Conservation (phyloP, 1,140 invertebrate species). For the Lordiphosa mommai region DNA sequence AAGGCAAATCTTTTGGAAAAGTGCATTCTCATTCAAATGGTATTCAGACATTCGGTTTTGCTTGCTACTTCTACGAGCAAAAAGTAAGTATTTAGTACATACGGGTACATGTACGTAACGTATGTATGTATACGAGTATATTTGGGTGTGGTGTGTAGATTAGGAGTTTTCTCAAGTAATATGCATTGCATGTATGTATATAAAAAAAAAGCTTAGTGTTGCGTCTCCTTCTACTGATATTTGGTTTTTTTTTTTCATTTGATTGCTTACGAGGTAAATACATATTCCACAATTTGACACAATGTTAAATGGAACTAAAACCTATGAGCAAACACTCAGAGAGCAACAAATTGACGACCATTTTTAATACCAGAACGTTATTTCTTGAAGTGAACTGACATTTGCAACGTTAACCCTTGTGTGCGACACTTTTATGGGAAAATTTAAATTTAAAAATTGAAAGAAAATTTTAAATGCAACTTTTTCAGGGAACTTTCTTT, state of each 20-base stretch:
- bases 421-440: no score
- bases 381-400: no score
- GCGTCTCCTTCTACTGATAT: not conserved
- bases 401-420: no score
- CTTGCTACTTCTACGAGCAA: slow-evolving; percentile 16
- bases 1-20: slow-evolving; percentile 47
- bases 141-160: no score
- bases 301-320: not conserved
- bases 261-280: slow-evolving; percentile 5
- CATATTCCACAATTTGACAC: not conserved
- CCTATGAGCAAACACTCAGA: not conserved
- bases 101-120: slow-evolving; percentile 6
- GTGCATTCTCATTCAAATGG: slow-evolving; percentile 47
- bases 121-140: slow-evolving; percentile 9
- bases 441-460: no score
- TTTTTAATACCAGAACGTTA: no score
- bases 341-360: no score
- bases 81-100: no score
- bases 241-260: slow-evolving; percentile 1
- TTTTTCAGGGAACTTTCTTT: no score
- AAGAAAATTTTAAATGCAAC: no score
- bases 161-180: not conserved
- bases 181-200: not conserved
- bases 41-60: slow-evolving; percentile 52
- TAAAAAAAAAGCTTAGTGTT: slow-evolving; percentile 1